phyloP scores from a whole-genome alignment of 2,888 invertebrate genomes.

The Orgyia antiqua region DNA sequence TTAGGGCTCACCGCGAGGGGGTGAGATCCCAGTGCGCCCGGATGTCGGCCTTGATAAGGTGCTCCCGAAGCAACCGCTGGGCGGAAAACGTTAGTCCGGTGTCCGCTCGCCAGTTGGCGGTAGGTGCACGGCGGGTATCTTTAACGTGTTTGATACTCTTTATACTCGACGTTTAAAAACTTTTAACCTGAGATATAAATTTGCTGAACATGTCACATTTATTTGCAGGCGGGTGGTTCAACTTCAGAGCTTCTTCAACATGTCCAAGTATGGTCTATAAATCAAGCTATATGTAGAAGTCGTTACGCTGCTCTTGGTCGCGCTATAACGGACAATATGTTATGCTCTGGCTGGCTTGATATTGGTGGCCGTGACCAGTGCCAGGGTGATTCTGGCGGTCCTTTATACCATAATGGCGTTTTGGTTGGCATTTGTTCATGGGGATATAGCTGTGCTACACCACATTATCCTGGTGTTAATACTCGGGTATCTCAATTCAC shows the following conservation, averaged over 20 bases:
- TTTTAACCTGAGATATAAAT: no score
- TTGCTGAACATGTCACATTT: not conserved
- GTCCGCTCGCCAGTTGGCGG: no score
- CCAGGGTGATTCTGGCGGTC: constrained; percentile 40
- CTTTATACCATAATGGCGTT: constrained; percentile 35
- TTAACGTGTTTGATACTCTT: no score
- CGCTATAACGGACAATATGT: constrained; percentile 36
- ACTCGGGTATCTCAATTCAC: constrained; percentile 32
- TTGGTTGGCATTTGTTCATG: constrained; percentile 32
- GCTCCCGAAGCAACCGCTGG: no score
- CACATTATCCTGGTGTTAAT: constrained; percentile 31
- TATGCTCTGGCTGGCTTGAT: constrained; percentile 42
- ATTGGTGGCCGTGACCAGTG: constrained; percentile 38
- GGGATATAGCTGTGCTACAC: constrained; percentile 26
- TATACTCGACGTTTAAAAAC: no score
- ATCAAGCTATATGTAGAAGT: constrained; percentile 25
- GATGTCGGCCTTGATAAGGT: no score
- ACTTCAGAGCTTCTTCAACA: constrained; percentile 29
- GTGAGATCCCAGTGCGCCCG: no score
- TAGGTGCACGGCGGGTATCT: no score
- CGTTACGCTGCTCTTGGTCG: constrained; percentile 8
- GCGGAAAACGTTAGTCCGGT: no score
- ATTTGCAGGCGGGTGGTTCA: constrained; percentile 8
- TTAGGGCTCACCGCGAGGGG: no score
- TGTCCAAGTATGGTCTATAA: constrained; percentile 35